Conservation (phyloP, 2,888 invertebrate species). For the Machimus atricapillus region DNA sequence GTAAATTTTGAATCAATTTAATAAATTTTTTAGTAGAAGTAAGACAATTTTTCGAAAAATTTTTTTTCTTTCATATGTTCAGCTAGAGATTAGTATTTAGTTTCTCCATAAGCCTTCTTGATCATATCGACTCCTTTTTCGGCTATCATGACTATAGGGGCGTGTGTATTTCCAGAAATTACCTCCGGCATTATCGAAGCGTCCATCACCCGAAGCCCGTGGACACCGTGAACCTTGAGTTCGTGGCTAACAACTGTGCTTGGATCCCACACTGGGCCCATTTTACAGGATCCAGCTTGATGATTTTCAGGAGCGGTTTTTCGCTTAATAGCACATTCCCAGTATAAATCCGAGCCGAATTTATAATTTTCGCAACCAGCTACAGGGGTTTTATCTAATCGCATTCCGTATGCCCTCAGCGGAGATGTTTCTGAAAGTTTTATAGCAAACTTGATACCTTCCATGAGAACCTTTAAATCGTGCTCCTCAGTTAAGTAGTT, state of each 20-base stretch:
- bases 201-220: slow-evolving; percentile 75
- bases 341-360: slow-evolving; percentile 77
- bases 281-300: slow-evolving; percentile 83
- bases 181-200: slow-evolving; percentile 82
- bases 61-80: no score
- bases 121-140: slow-evolving; percentile 68
- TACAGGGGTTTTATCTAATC: slow-evolving; percentile 75
- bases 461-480: slow-evolving; percentile 80
- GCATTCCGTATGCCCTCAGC: slow-evolving; percentile 73
- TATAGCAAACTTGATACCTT: slow-evolving; percentile 83
- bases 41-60: background rate
- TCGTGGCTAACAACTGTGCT: slow-evolving; percentile 78
- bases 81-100: background rate
- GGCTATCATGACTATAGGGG: slow-evolving; percentile 81
- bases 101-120: slow-evolving; percentile 60
- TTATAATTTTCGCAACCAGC: slow-evolving; percentile 76
- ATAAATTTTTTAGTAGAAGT: background rate
- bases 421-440: slow-evolving; percentile 74
- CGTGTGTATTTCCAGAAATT: slow-evolving; percentile 78
- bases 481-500: slow-evolving; percentile 69
- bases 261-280: slow-evolving; percentile 76
- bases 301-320: slow-evolving; percentile 83
- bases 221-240: slow-evolving; percentile 69
- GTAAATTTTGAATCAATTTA: no score
- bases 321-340: slow-evolving; percentile 74